These are phyloP conservation scores for Lordiphosa andalusiaca DNA, from an alignment of 2,888 invertebrate species.

Conservation along the genomic window DNA sequence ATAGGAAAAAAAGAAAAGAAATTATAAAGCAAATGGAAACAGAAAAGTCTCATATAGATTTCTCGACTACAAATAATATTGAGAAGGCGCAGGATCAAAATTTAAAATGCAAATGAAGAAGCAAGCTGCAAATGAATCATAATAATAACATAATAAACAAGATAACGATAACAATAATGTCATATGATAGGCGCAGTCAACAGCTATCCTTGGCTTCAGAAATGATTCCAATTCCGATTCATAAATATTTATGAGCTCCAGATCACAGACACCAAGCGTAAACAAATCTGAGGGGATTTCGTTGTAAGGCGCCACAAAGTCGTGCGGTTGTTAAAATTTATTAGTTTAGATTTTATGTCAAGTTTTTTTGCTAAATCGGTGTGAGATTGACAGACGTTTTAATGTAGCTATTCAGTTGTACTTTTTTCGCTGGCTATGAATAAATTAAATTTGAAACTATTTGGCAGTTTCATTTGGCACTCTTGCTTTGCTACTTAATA, in stretches of 20 bases:
- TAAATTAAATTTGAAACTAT: neutral
- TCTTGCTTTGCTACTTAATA: no score
- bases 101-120: constrained; percentile 57
- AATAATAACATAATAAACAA: constrained; percentile 48
- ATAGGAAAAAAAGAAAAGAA: constrained; percentile 18
- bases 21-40: constrained; percentile 28
- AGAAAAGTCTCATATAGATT: constrained; percentile 5
- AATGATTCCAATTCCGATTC: constrained; percentile 25
- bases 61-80: constrained; percentile 1
- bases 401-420: neutral
- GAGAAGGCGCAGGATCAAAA: constrained; percentile 19
- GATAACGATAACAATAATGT: constrained; percentile 57
- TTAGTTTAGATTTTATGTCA: constrained; percentile 22
- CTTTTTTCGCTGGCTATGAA: no score
- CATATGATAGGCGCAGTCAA: constrained; percentile 46
- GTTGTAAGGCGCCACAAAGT: constrained; percentile 33
- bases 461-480: no score
- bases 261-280: constrained; percentile 11
- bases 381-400: constrained; percentile 6
- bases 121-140: constrained; percentile 34
- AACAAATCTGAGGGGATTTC: constrained; percentile 21
- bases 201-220: constrained; percentile 16
- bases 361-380: neutral
- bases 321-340: constrained; percentile 36
- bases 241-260: constrained; percentile 54